Evolutionary conservation across 1,140 invertebrate species (phyloP), one percentile per base, ranked within the genome.

Genomic region (Lucilia cuprina): DNA sequence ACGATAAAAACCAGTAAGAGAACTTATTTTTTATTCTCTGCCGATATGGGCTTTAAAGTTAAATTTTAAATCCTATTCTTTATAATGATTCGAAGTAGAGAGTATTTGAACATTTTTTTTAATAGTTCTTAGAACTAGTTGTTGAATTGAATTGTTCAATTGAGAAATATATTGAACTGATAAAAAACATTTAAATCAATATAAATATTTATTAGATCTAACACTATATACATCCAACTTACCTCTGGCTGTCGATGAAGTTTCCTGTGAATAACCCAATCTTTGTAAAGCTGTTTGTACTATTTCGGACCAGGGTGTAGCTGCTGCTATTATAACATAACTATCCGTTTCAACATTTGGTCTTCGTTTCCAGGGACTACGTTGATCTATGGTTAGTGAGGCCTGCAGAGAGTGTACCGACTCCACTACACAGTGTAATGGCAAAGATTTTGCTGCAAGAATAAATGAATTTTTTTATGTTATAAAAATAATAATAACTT

Each of bases 291-390:
- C 96, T 1, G 95, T 94, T 19, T 94, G 93, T 0, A 97, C 95
- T 50, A 97, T 92, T 87, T 96, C 97, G 84, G 95, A 94, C 91
- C 98, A 97, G 50, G 96, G 95, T 78, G 96, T 98, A 75, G 94
- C 94, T n/a, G 95, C 94, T 8, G 97, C 97, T 86, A 98, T 96
- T 90, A 98, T 98, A 88, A 98, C 97, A 91, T 97, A 98, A 87
- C 96, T 96, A 91, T 98, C 97, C 12, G 95, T 95, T 91, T 98
- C 97, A 50, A 98, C 94, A 74, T 94, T 92, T 2, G 95, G 93
- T 47, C 94, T 92, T 49, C 94, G 92, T 92, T 94, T 89, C 93
- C 93, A 91, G 86, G 92, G 88, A 86, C 87, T 89, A 21, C 91
- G 86, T 82, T 86, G 86, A 74, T 95, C 95, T 25, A 91, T 89